These are phyloP conservation scores for Acanthopleura granulata DNA, from an alignment of 2,888 invertebrate species.

Conservation along the genomic window DNA sequence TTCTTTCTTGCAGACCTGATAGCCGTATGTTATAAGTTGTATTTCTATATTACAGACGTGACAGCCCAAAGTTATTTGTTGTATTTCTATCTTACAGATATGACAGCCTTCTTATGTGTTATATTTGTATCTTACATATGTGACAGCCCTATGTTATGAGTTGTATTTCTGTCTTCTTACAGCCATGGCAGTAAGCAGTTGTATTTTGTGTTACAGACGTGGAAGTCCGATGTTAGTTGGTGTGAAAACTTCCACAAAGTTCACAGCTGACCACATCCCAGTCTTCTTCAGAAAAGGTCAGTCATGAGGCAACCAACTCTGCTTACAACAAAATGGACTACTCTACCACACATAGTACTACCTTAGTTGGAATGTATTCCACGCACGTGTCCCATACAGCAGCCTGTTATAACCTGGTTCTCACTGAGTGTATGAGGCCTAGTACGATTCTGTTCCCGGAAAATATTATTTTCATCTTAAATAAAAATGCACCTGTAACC, in stretches of 20 bases:
- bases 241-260: slow-evolving; percentile 91
- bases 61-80: background rate
- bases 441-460: too few species aligned
- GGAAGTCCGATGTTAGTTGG: slow-evolving; percentile 96
- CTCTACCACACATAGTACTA: too few species aligned
- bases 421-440: too few species aligned
- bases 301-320: background rate
- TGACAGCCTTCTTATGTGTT: background rate
- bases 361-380: too few species aligned
- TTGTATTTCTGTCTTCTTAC: background rate
- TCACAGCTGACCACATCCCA: slow-evolving; percentile 97
- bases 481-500: too few species aligned
- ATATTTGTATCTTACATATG: background rate
- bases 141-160: background rate
- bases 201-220: slow-evolving; percentile 72
- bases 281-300: slow-evolving; percentile 94
- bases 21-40: background rate
- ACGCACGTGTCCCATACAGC: too few species aligned
- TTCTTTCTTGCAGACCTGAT: too few species aligned
- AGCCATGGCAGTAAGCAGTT: too few species aligned
- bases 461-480: too few species aligned
- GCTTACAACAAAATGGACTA: too few species aligned
- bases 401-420: too few species aligned
- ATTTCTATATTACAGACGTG: background rate
- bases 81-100: background rate